Conservation (phyloP, 2,113 vertebrate species). For the Trachemys scripta region DNA sequence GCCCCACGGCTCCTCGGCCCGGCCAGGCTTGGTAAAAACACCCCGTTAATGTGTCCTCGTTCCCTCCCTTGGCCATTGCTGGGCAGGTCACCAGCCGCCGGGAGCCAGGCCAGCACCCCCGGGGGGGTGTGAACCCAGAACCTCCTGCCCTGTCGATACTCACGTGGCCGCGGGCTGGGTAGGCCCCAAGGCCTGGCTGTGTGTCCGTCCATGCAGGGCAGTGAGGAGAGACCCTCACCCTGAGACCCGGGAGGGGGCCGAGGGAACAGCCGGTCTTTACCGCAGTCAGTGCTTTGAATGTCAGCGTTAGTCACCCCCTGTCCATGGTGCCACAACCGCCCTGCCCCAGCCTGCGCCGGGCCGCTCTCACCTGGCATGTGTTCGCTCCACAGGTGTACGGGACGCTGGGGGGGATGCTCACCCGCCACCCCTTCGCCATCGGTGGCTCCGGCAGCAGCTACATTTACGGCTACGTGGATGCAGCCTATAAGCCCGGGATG, state of each 20-base stretch:
- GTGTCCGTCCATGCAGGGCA: not conserved
- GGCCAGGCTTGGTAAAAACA: not conserved
- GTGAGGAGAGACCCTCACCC: too few species aligned
- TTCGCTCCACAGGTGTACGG: slow-evolving; percentile 82
- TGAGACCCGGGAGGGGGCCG: too few species aligned
- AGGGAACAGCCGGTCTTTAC: too few species aligned
- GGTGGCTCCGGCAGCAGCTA: slow-evolving; percentile 89
- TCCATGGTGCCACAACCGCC: rapidly evolving
- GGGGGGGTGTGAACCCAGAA: too few species aligned
- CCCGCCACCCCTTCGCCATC: slow-evolving; percentile 85
- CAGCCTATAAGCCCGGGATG: slow-evolving; percentile 84
- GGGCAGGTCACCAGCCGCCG: not conserved
- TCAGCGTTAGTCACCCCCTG: too few species aligned
- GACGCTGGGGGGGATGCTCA: slow-evolving; percentile 85
- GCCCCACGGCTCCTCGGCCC: too few species aligned
- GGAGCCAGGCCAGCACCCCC: too few species aligned
- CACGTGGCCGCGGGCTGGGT: too few species aligned
- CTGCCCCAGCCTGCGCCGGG: rapidly evolving
- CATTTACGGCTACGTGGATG: slow-evolving; percentile 89
- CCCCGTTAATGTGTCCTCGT: not conserved
- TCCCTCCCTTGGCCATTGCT: not conserved
- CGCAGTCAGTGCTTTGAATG: too few species aligned
- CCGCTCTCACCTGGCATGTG: not conserved
- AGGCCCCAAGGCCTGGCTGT: not conserved
- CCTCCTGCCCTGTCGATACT: too few species aligned